Percentiles rank a stretch among this genome's conserved stretches.
Conservation (phyloP, 37 sponge, comb jelly and placozoan genomes). For the Amphimedon queenslandica region DNA sequence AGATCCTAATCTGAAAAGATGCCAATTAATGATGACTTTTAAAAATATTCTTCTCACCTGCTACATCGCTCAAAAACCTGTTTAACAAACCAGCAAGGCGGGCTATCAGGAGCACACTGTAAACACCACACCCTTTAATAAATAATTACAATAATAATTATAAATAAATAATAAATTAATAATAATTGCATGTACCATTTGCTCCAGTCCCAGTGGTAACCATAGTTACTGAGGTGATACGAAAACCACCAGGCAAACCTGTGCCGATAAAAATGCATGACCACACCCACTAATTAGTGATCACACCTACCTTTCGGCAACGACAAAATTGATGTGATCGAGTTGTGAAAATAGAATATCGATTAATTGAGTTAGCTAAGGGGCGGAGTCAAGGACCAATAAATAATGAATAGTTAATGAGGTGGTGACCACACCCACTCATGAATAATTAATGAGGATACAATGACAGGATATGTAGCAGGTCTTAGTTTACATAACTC, state of each 20-base stretch:
- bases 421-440: background rate
- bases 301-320: background rate
- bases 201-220: constrained; percentile 87
- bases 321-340: background rate
- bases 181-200: constrained; percentile 53
- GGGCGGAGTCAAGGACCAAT: background rate
- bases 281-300: background rate
- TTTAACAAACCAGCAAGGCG: constrained; percentile 33
- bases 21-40: background rate
- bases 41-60: constrained; percentile 33
- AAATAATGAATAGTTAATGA: background rate
- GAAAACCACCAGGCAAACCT: constrained; percentile 93
- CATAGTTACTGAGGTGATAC: constrained; percentile 88
- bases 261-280: background rate
- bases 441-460: too few species aligned
- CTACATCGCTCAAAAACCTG: constrained; percentile 63
- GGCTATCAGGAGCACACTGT: constrained; percentile 47
- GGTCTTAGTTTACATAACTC: constrained; percentile 81
- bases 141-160: background rate
- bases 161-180: background rate
- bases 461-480: constrained; percentile 56
- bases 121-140: constrained; percentile 29
- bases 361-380: background rate
- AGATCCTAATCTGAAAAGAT: constrained; percentile 47
- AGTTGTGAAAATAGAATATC: background rate